These are phyloP conservation scores for Rhamphomyia laevipes DNA, from an alignment of 2,888 invertebrate genomes.

Conservation along the genomic window DNA sequence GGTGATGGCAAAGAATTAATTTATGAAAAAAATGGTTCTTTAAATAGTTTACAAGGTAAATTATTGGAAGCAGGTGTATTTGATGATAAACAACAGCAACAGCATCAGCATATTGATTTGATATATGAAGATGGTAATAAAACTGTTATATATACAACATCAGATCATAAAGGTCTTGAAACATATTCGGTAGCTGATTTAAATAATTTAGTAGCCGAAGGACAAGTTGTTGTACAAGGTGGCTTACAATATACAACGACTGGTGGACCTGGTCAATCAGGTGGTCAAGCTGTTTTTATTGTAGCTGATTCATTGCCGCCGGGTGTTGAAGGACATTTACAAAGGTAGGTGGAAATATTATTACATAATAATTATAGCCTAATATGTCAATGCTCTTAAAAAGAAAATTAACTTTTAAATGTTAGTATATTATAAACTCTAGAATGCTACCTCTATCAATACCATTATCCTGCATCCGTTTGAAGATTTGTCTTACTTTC, in stretches of 20 bases:
- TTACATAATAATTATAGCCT: too few species aligned
- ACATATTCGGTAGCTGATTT: constrained; percentile 42
- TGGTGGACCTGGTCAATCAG: constrained; percentile 22
- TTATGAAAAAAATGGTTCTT: constrained; percentile 9
- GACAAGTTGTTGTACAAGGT: constrained; percentile 38
- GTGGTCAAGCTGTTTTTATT: constrained; percentile 37
- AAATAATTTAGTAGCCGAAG: constrained; percentile 34
- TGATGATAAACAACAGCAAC: constrained; percentile 30
- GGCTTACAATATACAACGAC: constrained; percentile 34
- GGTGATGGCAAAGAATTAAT: constrained; percentile 38
- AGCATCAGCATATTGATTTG: constrained; percentile 52
- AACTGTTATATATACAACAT: constrained; percentile 71
- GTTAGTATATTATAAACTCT: too few species aligned
- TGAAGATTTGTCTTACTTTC: too few species aligned
- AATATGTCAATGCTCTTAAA: too few species aligned
- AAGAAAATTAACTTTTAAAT: too few species aligned
- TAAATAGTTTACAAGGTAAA: not conserved
- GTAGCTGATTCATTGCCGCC: constrained; percentile 31
- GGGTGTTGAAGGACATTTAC: constrained; percentile 34
- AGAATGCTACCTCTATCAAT: too few species aligned
- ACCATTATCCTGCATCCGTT: too few species aligned
- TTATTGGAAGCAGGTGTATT: not conserved
- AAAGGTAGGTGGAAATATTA: constrained; percentile 29
- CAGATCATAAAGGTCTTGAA: constrained; percentile 67
- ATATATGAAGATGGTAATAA: constrained; percentile 78